Evolutionary conservation across 1,140 invertebrate species (phyloP).

Genomic region (Drosophila nigromelanica): DNA sequence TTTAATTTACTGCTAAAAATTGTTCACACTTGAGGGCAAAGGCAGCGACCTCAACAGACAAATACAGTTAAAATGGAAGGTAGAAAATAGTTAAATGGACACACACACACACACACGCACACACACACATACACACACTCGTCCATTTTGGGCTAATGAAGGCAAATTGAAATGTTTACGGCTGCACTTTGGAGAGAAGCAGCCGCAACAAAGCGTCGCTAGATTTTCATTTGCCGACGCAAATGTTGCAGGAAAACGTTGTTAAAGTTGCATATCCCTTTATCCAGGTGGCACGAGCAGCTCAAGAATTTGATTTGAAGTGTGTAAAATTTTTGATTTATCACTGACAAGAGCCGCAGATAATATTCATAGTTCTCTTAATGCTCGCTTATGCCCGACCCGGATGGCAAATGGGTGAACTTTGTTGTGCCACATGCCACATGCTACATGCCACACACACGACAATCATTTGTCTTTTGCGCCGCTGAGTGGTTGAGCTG

Average conservation of each 20-base stretch:
- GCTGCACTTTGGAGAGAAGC: slow-evolving; percentile 62
- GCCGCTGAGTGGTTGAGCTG: slow-evolving; percentile 18
- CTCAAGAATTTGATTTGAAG: slow-evolving; percentile 47
- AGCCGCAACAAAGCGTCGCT: slow-evolving; percentile 43
- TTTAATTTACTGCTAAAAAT: slow-evolving; percentile 10
- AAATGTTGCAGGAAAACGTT: not conserved
- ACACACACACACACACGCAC: not conserved
- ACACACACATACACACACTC: slow-evolving; percentile 3
- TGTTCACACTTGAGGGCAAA: not conserved
- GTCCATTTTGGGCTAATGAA: slow-evolving; percentile 62
- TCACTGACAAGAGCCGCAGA: slow-evolving; percentile 41
- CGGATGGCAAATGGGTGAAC: too few relatives aligned
- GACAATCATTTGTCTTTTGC: slow-evolving; percentile 68
- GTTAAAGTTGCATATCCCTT: slow-evolving; percentile 2
- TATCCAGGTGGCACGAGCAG: slow-evolving; percentile 22
- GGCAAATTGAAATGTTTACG: slow-evolving; percentile 76
- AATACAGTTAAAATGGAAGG: slow-evolving; percentile 10
- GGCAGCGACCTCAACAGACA: not conserved
- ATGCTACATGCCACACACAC: slow-evolving; percentile 12
- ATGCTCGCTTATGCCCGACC: not conserved
- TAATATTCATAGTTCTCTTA: slow-evolving; percentile 7
- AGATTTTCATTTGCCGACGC: slow-evolving; percentile 64
- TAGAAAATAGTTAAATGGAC: slow-evolving; percentile 28
- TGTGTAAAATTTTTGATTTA: slow-evolving; percentile 74
- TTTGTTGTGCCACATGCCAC: too few relatives aligned